phyloP scores from a whole-genome alignment of 2,113 vertebrate genomes.

The Pipra filicauda region DNA sequence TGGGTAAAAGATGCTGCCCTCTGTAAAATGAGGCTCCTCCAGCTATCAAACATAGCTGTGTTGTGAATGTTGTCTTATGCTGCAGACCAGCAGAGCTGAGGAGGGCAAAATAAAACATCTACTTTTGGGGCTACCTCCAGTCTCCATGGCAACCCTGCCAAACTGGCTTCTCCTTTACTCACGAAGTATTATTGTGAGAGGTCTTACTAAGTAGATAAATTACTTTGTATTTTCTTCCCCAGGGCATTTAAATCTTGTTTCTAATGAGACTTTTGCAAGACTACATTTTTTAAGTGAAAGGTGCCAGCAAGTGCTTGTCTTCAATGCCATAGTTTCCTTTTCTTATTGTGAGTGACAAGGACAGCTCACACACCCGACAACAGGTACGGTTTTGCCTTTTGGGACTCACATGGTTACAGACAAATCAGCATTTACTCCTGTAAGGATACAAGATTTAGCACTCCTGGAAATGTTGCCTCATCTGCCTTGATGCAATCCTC shows the following conservation, averaged over 20 bases:
- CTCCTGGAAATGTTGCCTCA: neutral
- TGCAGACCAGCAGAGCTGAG: neutral
- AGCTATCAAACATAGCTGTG: neutral
- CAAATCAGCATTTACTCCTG: neutral
- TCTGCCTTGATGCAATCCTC: neutral
- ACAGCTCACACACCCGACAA: neutral
- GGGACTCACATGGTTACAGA: rapidly evolving
- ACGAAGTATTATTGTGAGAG: neutral
- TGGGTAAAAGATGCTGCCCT: neutral
- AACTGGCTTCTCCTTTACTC: neutral
- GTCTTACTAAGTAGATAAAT: neutral
- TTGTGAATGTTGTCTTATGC: neutral
- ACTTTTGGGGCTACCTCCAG: neutral
- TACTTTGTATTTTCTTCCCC: neutral
- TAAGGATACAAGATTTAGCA: neutral
- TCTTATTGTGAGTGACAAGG: neutral
- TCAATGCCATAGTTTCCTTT: neutral
- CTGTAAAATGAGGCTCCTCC: neutral
- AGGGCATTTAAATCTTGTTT: neutral
- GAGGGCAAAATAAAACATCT: neutral
- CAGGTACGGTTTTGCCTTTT: rapidly evolving
- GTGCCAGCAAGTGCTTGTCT: neutral
- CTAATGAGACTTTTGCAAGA: neutral
- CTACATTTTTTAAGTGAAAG: neutral
- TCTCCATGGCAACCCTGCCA: neutral